These are phyloP conservation scores for Rhagonycha lutea DNA, from an alignment of 2,888 invertebrate genomes.

Conservation along the genomic window DNA sequence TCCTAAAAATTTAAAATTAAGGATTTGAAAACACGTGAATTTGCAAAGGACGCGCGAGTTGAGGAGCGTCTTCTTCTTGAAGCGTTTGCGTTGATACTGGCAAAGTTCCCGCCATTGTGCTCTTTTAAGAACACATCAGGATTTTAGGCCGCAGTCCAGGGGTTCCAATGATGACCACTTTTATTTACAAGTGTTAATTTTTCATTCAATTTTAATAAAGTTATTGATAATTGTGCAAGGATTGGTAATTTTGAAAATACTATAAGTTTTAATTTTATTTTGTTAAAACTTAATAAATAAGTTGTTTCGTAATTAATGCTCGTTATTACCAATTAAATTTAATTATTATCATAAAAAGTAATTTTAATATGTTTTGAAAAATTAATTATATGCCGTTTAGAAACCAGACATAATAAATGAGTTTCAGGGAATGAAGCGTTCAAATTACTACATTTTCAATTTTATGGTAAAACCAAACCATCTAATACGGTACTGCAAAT, in stretches of 20 bases:
- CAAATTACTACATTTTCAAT: neutral
- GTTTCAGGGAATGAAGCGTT: neutral
- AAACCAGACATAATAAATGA: neutral
- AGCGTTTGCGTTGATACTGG: conserved; percentile 44
- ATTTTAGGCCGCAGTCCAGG: conserved; percentile 7
- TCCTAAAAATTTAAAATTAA: neutral
- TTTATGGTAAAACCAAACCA: neutral
- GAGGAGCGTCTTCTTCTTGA: conserved; percentile 42
- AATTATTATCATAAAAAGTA: neutral
- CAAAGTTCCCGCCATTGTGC: conserved; percentile 29
- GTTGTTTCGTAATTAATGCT: neutral
- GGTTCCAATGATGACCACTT: neutral
- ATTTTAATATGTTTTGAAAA: neutral
- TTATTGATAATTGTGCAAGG: neutral
- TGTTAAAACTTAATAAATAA: neutral
- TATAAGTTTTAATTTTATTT: neutral
- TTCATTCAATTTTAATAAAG: neutral
- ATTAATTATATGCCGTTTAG: neutral
- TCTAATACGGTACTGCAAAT: neutral
- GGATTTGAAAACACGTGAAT: conserved; percentile 1
- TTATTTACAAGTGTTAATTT: neutral
- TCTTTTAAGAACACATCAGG: conserved; percentile 29
- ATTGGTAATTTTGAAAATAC: neutral
- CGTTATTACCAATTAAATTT: neutral
- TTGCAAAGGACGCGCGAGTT: conserved; percentile 1